Conservation (phyloP, 2,888 invertebrate species). For the Yponomeuta evonymella region DNA sequence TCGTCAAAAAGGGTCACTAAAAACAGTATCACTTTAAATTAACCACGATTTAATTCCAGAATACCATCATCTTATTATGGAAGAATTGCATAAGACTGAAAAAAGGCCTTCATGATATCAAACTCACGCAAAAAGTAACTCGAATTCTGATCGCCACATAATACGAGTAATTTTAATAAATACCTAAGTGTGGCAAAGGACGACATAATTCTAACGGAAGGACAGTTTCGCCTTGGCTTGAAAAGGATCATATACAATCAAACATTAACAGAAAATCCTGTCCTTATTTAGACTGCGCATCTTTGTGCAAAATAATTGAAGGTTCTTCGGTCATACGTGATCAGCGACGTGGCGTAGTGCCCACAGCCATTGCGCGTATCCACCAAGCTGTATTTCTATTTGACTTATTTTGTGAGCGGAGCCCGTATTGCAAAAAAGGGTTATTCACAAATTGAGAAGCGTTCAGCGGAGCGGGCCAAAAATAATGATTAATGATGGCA, state of each 20-base stretch:
- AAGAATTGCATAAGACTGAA: neutral
- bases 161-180: conserved; percentile 5
- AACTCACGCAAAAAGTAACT: conserved; percentile 1
- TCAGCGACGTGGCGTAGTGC: too few species aligned
- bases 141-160: conserved; percentile 4
- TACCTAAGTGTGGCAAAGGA: neutral
- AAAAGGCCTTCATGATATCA: conserved; percentile 2
- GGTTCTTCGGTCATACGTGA: too few species aligned
- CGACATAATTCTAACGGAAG: neutral
- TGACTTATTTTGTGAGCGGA: neutral
- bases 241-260: neutral
- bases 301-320: too few species aligned
- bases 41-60: neutral
- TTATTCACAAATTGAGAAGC: conserved; percentile 70
- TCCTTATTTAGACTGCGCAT: too few species aligned
- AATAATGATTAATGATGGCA: conserved; percentile 76
- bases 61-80: neutral
- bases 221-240: neutral
- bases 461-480: conserved; percentile 57
- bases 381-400: neutral
- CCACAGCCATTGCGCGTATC: neutral
- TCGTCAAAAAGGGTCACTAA: neutral
- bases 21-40: neutral
- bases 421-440: conserved; percentile 57
- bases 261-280: too few species aligned